These are phyloP conservation scores for Sinonovacula constricta DNA, from an alignment of 1,140 invertebrate genomes.

Conservation along the genomic window DNA sequence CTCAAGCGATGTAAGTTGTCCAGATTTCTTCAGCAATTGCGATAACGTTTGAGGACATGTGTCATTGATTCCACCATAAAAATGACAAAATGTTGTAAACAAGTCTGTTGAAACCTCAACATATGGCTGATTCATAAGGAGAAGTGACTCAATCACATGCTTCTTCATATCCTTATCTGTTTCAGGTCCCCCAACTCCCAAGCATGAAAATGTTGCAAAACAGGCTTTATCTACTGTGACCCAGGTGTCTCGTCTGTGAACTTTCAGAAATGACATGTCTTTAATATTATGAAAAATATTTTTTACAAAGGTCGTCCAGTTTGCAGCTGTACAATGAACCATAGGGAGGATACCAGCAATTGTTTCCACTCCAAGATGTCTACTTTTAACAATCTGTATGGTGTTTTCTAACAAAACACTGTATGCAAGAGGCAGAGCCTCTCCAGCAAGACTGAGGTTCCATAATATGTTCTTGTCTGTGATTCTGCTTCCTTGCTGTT, in stretches of 20 bases:
- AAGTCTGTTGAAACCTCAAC: neutral
- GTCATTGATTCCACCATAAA: constrained; percentile 1
- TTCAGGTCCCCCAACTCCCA: neutral
- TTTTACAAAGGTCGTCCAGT: constrained; percentile 13
- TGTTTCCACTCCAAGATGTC: neutral
- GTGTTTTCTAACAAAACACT: neutral
- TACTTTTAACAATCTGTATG: neutral
- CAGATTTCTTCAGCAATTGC: neutral
- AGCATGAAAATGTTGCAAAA: constrained; percentile 48
- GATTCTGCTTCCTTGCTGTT: constrained; percentile 43
- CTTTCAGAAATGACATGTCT: neutral
- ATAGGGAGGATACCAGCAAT: constrained; percentile 24
- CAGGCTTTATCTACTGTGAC: neutral
- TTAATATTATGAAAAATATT: neutral
- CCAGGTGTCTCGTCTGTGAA: constrained; percentile 1
- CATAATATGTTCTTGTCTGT: constrained; percentile 64
- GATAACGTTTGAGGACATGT: neutral
- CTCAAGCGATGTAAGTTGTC: neutral
- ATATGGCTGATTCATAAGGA: neutral
- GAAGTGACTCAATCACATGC: neutral
- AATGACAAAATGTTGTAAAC: neutral
- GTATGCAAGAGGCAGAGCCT: constrained; percentile 63
- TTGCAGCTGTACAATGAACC: neutral
- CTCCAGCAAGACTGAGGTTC: constrained; percentile 67
- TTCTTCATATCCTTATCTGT: neutral